Base-by-base conservation (phyloP, 2,797 vertebrate species). In the Poecilia picta region DNA sequence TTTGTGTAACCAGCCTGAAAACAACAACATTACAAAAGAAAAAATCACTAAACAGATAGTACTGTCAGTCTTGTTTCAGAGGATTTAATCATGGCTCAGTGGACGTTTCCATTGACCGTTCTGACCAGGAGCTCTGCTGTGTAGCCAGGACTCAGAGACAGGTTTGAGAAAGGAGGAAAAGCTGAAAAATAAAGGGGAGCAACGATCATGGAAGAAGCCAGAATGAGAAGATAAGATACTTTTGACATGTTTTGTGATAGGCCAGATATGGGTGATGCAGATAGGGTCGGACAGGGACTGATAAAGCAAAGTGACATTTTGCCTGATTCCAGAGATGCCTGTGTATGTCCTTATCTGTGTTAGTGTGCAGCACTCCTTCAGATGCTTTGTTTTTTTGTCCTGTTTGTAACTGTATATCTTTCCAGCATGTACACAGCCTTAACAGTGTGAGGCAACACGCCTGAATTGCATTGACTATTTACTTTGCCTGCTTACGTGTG, bases 101-200 rank as follows among this genome's bases (percentile, higher is more conserved):
- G 73, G 75, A 85, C 74, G 51, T 74, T 76, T 70, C 76, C 15
- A 83, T 46, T 46, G 76, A 68, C 23, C 15, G 18, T 57, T 72
- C 46, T 71, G 79, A 68, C 59, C 76, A 73, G 80, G 77, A 83
- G 43, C 49, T 4, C 72, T 25, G 51, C 57, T 76, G 83, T 81
- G 62, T 46, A 62, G 79, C 51, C 55, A 64, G 74, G 81, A 79
- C 78, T 86, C 64, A 78, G 74, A 33, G 46, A 36, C 72, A 83
- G 64, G 76, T 80, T 64, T 83, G 39, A 73, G 83, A 75, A 85
- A 76, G 12, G 33, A 55, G 68, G 41, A 25, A 59, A 73, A n/a
- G 78, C 33, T 80, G 80, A 90, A 92, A 94, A 92, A 94, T 94
- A 93, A 53, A 78, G 90, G 85, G 84, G 91, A 90, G 74, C 93